Base-by-base conservation (phyloP, 2,888 invertebrate species). In the Thecophora atra region DNA sequence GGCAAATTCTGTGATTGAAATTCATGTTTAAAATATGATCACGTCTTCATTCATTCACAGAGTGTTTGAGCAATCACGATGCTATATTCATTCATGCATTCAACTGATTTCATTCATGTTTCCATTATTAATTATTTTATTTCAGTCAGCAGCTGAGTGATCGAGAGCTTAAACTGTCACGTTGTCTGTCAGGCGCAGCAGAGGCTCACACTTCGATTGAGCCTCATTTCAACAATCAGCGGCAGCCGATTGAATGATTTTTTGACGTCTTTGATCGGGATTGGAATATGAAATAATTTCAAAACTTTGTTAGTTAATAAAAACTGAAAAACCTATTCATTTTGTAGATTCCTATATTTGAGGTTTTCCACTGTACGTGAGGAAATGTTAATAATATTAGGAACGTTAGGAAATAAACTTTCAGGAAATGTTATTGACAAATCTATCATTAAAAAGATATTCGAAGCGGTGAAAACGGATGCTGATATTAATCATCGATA, bases 161-260 rank as follows among this genome's bases (percentile, higher is more conserved):
- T 30, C 30, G 5, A 30, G 5, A 30, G 30, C 30, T 6, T 30
- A 8, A 37, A 11, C 37, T 54, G 67, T 37, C 65, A 37, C 37
- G 37, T 56, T 19, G 11, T 30, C 54, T 56, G 26, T 37, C 54
- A 56, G 21, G 24, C 30, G 54, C 67, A 54, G 19, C 24, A 13
- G 56, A 67, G 56, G 75, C 74, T 74, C 69, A 75, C 73, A 56
- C 73, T 77, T 74, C 74, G 76, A 76, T 75, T 75, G 75, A 75
- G 74, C 73, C 75, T 77, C 76, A 75, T 77, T 77, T 74, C 56
- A 37, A 54, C 30, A 30, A 26, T 54, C 54, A 42, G 56, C 62
- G 52, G 24, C 52, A 67, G 60, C 63, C 30, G 8, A 52, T n/a
- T n/a, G n/a, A n/a, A n/a, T n/a, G n/a, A n/a, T n/a, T n/a, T n/a